Evolutionary conservation across 1,140 invertebrate species (phyloP), one percentile per base, ranked within the genome.

Genomic region (Tetragonula clypearis): DNA sequence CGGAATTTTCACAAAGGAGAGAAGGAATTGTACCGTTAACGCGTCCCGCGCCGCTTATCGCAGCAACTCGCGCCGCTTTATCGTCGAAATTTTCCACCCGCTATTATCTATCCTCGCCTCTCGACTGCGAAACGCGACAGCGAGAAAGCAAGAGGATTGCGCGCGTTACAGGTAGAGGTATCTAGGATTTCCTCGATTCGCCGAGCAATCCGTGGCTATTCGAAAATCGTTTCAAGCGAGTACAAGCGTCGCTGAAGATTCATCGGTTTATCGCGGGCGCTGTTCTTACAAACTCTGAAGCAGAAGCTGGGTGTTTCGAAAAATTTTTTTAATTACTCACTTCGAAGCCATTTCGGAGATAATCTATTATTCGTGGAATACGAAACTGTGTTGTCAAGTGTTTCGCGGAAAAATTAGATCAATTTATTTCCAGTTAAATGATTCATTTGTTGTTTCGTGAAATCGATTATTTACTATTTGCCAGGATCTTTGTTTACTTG

Each of bases 51-150:
- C 21, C 30, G 30, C 65, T 90, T 90, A 90, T 90, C 90, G 82
- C 82, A 62, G 26, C 72, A 35, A 66, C 81, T 78, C 26, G 23
- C 12, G 58, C 14, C 80, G 65, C 15, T 68, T 90, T 90, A 90
- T 90, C 84, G 72, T 88, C 78, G 66, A 90, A 90, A 90, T 90
- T 90, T 90, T 90, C 89, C 89, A 84, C 66, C 84, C 41, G 41
- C 41, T 3, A 8, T 49, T 49, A 8, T 68, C 84, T 85, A 85
- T 88, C 87, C n/a, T n/a, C 12, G 26, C 6, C 41, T 53, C 21
- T 3, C 8, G 26, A 26, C 11, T 56, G 56, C 30, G 19, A 12
- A 49, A 23, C 53, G 14, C 65, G 65, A 19, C 26, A 35, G 21
- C 55, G 17, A 73, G 56, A 49, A 26, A n/a, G n/a, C 35, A 21